Conservation (phyloP, 2,797 vertebrate genomes). For the Phaenicophaeus curvirostris region DNA sequence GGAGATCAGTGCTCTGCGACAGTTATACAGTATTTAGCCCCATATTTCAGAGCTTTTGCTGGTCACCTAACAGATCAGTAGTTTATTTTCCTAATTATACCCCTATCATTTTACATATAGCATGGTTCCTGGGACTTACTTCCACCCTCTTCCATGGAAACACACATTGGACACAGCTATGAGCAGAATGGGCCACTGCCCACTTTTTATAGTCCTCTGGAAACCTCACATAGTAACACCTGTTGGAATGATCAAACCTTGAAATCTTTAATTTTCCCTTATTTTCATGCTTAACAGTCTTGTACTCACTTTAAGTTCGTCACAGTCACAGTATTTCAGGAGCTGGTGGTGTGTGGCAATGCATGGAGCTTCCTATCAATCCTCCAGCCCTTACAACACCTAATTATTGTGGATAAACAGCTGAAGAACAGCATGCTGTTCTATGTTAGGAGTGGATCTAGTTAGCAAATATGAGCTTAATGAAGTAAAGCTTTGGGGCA, state of each 20-base stretch:
- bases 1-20: neutral
- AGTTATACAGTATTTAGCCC: neutral
- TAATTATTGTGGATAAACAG: neutral
- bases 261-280: neutral
- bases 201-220: neutral
- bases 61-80: neutral
- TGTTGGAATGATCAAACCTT: neutral
- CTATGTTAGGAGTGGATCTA: neutral
- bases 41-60: neutral
- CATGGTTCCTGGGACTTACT: neutral
- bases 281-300: neutral
- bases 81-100: neutral
- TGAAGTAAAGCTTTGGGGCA: neutral
- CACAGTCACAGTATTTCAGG: neutral
- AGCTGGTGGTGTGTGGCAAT: neutral
- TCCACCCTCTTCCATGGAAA: neutral
- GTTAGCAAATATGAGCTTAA: neutral
- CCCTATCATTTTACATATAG: neutral
- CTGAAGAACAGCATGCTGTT: neutral
- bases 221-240: neutral
- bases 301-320: neutral
- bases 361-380: neutral
- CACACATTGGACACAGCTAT: neutral
- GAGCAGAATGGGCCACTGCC: neutral
- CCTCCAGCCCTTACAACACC: neutral